Conservation (phyloP, 2,113 vertebrate genomes). For the Tetrao urogallus region DNA sequence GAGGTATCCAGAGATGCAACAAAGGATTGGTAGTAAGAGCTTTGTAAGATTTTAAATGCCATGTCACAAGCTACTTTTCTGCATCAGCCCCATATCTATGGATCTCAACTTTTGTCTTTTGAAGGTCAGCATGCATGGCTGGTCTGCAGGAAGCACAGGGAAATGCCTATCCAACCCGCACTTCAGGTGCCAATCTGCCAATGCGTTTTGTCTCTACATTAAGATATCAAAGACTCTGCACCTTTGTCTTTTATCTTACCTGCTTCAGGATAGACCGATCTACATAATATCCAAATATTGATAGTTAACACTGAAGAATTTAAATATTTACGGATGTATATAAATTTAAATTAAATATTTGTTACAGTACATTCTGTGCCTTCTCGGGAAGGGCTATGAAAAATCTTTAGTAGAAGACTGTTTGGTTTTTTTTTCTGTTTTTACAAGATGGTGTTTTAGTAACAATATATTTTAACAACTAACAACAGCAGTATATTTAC, state of each 20-base stretch:
- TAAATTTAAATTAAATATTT: neutral
- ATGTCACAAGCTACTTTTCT: accelerated
- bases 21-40: no score
- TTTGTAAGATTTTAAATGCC: neutral
- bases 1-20: accelerated
- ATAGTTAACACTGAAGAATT: neutral
- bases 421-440: neutral
- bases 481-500: neutral
- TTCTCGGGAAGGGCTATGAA: neutral
- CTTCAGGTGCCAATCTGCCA: accelerated
- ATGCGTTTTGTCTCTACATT: neutral
- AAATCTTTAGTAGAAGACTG: neutral
- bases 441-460: accelerated
- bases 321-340: neutral
- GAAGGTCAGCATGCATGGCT: accelerated
- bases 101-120: accelerated
- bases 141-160: accelerated
- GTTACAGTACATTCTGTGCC: neutral
- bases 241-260: neutral
- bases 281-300: neutral
- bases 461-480: neutral
- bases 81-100: accelerated
- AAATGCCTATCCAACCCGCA: neutral
- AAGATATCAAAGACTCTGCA: neutral
- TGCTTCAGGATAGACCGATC: neutral